Evolutionary conservation across 2,888 invertebrate species (phyloP).

Genomic region (Drosophila basisetae): DNA sequence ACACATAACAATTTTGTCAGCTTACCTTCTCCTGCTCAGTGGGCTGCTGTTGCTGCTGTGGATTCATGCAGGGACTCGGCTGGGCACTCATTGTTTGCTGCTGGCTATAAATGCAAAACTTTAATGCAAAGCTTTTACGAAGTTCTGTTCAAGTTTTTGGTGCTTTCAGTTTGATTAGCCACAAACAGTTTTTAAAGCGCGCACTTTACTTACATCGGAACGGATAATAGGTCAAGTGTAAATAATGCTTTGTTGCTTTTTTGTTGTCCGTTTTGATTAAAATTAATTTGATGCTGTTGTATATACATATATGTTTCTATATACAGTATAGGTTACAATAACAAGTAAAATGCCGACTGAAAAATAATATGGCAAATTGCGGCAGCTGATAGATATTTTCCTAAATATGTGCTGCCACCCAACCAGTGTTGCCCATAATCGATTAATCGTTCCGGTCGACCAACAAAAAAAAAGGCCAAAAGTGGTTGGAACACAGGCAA

Average conservation of each 20-base stretch:
- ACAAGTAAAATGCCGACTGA: constrained; percentile 50
- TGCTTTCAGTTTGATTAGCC: background rate
- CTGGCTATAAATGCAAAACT: constrained; percentile 6
- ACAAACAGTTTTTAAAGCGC: constrained; percentile 4
- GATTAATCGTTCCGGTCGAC: background rate
- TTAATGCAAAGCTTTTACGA: constrained; percentile 9
- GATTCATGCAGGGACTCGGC: constrained; percentile 90
- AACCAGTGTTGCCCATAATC: background rate
- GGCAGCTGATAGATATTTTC: constrained; percentile 30
- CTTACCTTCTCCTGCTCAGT: constrained; percentile 87
- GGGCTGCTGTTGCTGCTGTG: constrained; percentile 72
- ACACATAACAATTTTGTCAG: background rate
- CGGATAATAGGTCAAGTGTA: constrained; percentile 1
- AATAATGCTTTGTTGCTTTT: background rate
- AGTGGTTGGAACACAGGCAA: no score
- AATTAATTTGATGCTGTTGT: background rate
- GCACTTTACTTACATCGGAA: constrained; percentile 9
- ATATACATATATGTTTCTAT: background rate
- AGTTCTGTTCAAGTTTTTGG: constrained; percentile 15
- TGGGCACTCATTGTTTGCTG: constrained; percentile 89
- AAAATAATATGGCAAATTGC: constrained; percentile 38
- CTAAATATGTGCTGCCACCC: background rate
- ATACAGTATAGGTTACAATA: constrained; percentile 2
- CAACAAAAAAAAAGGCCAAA: background rate
- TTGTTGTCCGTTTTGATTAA: background rate